Evolutionary conservation across 2,888 invertebrate genomes (phyloP).

Genomic region (Bombylius major): DNA sequence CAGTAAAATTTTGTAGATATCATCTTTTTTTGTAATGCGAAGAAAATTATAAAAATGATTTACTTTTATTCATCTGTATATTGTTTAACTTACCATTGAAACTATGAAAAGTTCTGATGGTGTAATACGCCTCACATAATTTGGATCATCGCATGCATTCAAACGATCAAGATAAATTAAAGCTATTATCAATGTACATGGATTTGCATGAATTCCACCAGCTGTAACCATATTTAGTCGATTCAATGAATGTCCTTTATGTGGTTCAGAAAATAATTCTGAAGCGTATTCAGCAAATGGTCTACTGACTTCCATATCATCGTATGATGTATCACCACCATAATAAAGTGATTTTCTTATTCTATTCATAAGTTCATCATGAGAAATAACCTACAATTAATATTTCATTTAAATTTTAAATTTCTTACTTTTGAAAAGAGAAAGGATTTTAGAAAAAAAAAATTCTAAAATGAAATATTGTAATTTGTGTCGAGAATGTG

Average conservation of each 20-base stretch:
- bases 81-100: conserved; percentile 57
- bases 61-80: too few relatives aligned
- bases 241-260: conserved; percentile 62
- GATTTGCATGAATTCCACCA: conserved; percentile 60
- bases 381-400: conserved; percentile 33
- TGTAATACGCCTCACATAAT: conserved; percentile 68
- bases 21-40: conserved; percentile 47
- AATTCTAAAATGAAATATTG: background rate
- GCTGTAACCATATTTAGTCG: conserved; percentile 65
- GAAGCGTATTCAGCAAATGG: conserved; percentile 64
- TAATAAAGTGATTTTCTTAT: conserved; percentile 84
- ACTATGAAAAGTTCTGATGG: conserved; percentile 91
- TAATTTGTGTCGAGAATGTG: too few relatives aligned
- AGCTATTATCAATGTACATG: conserved; percentile 85
- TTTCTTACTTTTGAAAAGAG: too few relatives aligned
- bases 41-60: background rate
- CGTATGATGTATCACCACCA: conserved; percentile 68
- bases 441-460: too few relatives aligned
- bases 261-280: conserved; percentile 67
- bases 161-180: conserved; percentile 87
- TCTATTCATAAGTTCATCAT: conserved; percentile 65
- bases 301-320: conserved; percentile 55
- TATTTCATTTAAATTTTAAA: background rate
- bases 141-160: conserved; percentile 57
- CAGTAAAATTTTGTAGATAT: conserved; percentile 92